Conservation (phyloP, 2,888 invertebrate genomes). For the Pseudococcus jackbeardsleyi region DNA sequence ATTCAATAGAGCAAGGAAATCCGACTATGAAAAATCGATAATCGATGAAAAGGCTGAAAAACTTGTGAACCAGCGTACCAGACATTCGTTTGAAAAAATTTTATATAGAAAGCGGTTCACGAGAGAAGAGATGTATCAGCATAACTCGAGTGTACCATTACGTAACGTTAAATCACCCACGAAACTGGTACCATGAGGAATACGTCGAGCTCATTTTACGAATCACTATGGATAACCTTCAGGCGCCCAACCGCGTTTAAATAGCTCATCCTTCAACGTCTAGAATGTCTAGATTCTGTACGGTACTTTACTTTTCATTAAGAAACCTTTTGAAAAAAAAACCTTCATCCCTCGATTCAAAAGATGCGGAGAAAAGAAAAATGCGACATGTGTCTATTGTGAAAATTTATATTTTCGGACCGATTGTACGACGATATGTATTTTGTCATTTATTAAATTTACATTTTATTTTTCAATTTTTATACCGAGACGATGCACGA, state of each 20-base stretch:
- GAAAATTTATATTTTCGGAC: slow-evolving; percentile 53
- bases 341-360: slow-evolving; percentile 42
- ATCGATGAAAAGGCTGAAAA: slow-evolving; percentile 16
- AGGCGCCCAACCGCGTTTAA: slow-evolving; percentile 46
- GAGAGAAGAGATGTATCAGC: slow-evolving; percentile 21
- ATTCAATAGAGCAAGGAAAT: not conserved
- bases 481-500: not conserved
- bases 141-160: slow-evolving; percentile 36
- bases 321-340: slow-evolving; percentile 42
- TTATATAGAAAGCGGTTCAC: not conserved
- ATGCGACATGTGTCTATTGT: slow-evolving; percentile 50
- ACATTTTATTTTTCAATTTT: slow-evolving; percentile 32
- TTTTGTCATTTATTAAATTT: slow-evolving; percentile 52
- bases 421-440: not conserved
- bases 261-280: slow-evolving; percentile 55
- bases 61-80: not conserved
- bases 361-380: slow-evolving; percentile 24
- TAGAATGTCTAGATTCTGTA: slow-evolving; percentile 44
- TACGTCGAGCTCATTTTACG: slow-evolving; percentile 41
- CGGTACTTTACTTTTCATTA: slow-evolving; percentile 42
- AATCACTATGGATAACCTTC: slow-evolving; percentile 50
- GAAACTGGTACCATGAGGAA: not conserved
- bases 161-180: slow-evolving; percentile 43
- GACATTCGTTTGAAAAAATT: not conserved
- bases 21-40: slow-evolving; percentile 22